Evolutionary conservation across 1,140 invertebrate genomes (phyloP).

Genomic region (Pachypsylla venusta): DNA sequence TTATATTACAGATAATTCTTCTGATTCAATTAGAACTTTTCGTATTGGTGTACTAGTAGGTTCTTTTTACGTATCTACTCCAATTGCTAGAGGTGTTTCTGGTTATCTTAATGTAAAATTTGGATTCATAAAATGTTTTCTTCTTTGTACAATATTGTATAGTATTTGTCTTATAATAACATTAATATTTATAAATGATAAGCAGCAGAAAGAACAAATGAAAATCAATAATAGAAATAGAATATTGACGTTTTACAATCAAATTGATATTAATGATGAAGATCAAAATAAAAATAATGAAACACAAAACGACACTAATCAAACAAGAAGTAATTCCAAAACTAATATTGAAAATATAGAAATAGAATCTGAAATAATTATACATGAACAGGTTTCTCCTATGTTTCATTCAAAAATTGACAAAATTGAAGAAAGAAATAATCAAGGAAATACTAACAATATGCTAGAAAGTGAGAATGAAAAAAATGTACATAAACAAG

Average conservation of each 20-base stretch:
- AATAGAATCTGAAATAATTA: no score
- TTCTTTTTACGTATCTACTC: conserved; percentile 15
- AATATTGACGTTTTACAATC: neutral
- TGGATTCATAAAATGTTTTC: conserved; percentile 15
- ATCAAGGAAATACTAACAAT: no score
- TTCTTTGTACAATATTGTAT: conserved; percentile 1
- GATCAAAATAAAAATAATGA: neutral
- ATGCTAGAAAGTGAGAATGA: no score
- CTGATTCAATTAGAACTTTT: neutral
- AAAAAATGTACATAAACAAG: no score
- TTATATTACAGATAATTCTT: neutral
- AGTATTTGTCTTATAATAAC: neutral
- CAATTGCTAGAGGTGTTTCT: conserved; percentile 10
- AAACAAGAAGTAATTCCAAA: no score
- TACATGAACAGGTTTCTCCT: no score
- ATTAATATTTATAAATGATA: neutral
- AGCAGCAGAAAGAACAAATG: neutral
- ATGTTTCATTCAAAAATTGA: no score
- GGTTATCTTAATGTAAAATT: conserved; percentile 12
- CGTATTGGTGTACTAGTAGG: conserved; percentile 15
- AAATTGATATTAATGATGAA: neutral
- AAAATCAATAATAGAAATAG: neutral
- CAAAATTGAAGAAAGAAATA: no score
- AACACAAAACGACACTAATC: neutral
- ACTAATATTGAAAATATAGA: no score